These are phyloP conservation scores for Cerceris rybyensis DNA, from an alignment of 2,888 invertebrate genomes.

Conservation along the genomic window DNA sequence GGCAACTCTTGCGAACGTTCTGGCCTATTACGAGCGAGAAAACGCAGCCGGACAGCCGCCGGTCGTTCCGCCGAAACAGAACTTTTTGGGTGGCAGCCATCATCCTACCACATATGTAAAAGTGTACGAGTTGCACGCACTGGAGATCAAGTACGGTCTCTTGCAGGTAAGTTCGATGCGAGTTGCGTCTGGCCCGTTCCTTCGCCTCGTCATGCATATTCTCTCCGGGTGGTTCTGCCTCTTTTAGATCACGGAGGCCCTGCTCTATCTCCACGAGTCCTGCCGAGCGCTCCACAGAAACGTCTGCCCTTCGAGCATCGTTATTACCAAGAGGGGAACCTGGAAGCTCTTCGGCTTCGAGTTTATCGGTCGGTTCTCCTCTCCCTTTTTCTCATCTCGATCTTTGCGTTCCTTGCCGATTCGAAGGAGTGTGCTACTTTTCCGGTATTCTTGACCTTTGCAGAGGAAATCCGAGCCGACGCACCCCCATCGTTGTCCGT, in stretches of 20 bases:
- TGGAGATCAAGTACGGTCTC: slow-evolving; percentile 96
- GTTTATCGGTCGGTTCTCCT: slow-evolving; percentile 87
- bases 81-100: slow-evolving; percentile 54
- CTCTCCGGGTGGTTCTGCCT: background rate
- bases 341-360: slow-evolving; percentile 98
- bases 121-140: slow-evolving; percentile 94
- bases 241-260: slow-evolving; percentile 95
- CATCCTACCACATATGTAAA: slow-evolving; percentile 86
- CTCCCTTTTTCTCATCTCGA: background rate
- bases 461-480: slow-evolving; percentile 41
- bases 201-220: background rate
- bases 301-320: slow-evolving; percentile 95
- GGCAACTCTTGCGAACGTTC: slow-evolving; percentile 94
- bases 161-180: slow-evolving; percentile 87
- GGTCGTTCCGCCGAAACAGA: slow-evolving; percentile 71
- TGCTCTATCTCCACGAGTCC: slow-evolving; percentile 95
- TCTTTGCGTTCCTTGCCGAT: background rate
- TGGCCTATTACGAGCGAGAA: slow-evolving; percentile 89
- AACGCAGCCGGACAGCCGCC: slow-evolving; percentile 79
- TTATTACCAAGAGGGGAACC: slow-evolving; percentile 95
- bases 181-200: background rate
- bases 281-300: slow-evolving; percentile 95
- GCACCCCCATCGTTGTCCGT: slow-evolving; percentile 85
- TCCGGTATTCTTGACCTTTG: background rate
- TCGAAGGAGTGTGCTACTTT: background rate